Evolutionary conservation across 2,888 invertebrate species (phyloP).

Genomic region (Phytoseiulus persimilis): DNA sequence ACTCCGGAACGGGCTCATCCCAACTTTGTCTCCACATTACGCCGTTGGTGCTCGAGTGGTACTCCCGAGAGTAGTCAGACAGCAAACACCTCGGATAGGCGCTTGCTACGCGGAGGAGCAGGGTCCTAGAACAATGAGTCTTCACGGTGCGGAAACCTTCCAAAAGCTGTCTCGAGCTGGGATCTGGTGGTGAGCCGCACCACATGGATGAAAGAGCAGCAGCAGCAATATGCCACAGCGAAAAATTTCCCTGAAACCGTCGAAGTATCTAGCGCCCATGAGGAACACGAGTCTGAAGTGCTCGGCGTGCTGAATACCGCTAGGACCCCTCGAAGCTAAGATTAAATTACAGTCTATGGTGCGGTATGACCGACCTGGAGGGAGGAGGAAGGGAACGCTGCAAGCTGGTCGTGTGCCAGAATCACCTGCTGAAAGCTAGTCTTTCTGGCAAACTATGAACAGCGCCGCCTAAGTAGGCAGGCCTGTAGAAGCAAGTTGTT

Average conservation of each 20-base stretch:
- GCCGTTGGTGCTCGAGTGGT: no score
- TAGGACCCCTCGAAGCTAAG: neutral
- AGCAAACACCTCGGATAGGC: no score
- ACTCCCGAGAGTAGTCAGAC: no score
- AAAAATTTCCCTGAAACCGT: neutral
- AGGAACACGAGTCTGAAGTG: neutral
- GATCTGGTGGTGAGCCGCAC: no score
- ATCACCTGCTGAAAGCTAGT: neutral
- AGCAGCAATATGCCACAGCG: no score
- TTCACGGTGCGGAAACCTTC: no score
- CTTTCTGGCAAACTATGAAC: neutral
- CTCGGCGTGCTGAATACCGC: neutral
- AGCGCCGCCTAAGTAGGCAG: neutral
- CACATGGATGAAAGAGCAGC: no score
- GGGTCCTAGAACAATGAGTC: no score
- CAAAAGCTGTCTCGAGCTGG: no score
- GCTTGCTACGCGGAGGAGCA: no score
- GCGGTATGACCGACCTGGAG: neutral
- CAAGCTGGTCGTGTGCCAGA: neutral
- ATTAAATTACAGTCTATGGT: conserved; percentile 5
- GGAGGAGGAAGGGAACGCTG: neutral
- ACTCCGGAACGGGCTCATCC: neutral
- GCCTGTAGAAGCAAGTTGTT: neutral
- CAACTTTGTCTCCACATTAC: no score
- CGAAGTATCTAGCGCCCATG: neutral